Conservation (phyloP, 2,888 invertebrate species). For the Brachyptera putata region DNA sequence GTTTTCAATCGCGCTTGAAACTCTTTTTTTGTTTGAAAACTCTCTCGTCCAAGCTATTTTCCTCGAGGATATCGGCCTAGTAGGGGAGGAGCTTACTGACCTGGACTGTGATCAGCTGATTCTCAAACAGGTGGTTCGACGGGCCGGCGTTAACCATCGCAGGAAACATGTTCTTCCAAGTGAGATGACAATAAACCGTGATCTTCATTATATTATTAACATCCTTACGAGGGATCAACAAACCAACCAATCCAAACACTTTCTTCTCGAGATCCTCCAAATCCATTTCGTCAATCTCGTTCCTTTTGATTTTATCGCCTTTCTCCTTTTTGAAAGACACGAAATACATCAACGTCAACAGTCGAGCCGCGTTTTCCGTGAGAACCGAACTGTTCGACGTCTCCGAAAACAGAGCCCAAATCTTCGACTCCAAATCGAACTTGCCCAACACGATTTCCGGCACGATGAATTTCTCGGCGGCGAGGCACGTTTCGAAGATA, state of each 20-base stretch:
- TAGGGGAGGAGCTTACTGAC: no score
- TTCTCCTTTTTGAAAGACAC: conserved; percentile 2
- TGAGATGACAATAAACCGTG: conserved; percentile 24
- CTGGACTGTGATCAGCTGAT: conserved; percentile 27
- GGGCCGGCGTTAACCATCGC: background rate
- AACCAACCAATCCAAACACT: conserved; percentile 23
- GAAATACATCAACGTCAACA: conserved; percentile 27
- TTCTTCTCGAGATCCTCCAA: conserved; percentile 25
- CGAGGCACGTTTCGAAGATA: conserved; percentile 45
- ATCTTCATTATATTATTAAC: conserved; percentile 19
- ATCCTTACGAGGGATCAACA: conserved; percentile 22
- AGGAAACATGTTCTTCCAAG: conserved; percentile 23
- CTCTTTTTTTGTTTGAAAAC: background rate
- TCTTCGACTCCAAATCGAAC: conserved; percentile 23
- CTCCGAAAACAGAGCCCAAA: conserved; percentile 17
- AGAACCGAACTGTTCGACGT: background rate
- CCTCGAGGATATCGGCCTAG: no score
- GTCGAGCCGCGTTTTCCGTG: conserved; percentile 16
- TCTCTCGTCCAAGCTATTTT: no score
- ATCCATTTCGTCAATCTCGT: conserved; percentile 8
- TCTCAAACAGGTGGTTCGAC: conserved; percentile 24
- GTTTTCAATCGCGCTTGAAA: background rate
- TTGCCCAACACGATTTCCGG: conserved; percentile 9
- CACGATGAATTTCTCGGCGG: conserved; percentile 1
- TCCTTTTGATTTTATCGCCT: background rate